These are phyloP conservation scores for Paedocypris micromegethes DNA, from an alignment of 2,797 vertebrate genomes.

Conservation along the genomic window DNA sequence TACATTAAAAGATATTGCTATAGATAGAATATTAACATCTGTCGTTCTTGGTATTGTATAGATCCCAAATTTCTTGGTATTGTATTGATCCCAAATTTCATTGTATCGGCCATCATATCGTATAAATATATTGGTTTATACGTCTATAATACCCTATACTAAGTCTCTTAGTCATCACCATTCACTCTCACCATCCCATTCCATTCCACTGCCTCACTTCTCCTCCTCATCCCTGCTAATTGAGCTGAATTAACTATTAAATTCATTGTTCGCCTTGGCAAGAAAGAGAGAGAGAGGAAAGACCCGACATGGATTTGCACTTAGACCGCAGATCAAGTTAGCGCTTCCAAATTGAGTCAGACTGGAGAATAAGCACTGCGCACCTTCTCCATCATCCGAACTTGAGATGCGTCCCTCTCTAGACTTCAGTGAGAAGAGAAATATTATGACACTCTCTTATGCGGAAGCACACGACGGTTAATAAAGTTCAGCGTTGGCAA, in stretches of 20 bases:
- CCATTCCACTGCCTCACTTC: conserved; percentile 28
- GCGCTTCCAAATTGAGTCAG: conserved; percentile 1
- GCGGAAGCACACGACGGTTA: conserved; percentile 35
- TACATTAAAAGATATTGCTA: too few relatives aligned
- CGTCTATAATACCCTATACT: too few relatives aligned
- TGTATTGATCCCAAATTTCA: too few relatives aligned
- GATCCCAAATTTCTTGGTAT: too few relatives aligned
- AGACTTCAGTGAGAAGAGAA: conserved; percentile 20
- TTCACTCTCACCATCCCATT: conserved; percentile 4
- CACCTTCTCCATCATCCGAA: conserved; percentile 16
- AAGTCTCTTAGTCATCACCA: background rate
- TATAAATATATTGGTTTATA: too few relatives aligned
- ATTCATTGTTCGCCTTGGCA: conserved; percentile 26
- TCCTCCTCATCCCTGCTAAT: conserved; percentile 34
- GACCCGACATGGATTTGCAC: conserved; percentile 11
- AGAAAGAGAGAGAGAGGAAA: conserved; percentile 21
- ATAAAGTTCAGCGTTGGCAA: conserved; percentile 39
- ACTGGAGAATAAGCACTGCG: background rate
- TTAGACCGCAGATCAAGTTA: background rate
- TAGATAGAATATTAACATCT: too few relatives aligned
- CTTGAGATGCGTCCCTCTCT: conserved; percentile 17
- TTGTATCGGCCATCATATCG: too few relatives aligned
- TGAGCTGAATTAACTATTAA: conserved; percentile 44
- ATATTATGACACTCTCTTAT: conserved; percentile 40
- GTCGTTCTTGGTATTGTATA: too few relatives aligned